Base-by-base conservation (phyloP, 2,888 invertebrate genomes). In the Diarsia brunnea region DNA sequence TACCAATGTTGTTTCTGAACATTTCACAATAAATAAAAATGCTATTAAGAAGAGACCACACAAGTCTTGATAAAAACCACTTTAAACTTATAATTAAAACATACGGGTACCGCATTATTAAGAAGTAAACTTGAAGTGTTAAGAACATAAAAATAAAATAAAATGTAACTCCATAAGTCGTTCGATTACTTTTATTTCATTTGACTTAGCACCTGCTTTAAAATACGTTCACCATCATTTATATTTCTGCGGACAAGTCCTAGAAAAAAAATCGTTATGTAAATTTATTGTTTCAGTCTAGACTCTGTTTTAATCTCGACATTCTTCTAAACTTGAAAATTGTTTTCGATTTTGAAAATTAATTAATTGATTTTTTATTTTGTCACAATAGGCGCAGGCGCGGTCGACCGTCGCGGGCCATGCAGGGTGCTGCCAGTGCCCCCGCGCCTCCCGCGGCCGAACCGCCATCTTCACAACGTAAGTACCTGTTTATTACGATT, bases 381-480 rank as follows among this genome's bases (percentile, higher is more conserved):
- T 71, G 69, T 61, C 86, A 77, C 81, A 61, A 4, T 89, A 95
- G 95, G 91, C 95, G 95, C 83, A 93, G 93, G 84, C 94, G 95
- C 82, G 93, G 94, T 89, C 92, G 94, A 83, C 86, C 92, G 91
- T 91, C 94, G 94, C 95, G 95, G 95, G 96, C 92, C 91, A 96
- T 96, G 96, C 96, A 96, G 95, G 96, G 96, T 81, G 96, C 95
- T 67, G 93, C 96, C 71, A 92, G 75, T 87, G 95, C 95, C 84
- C 94, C 94, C 89, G 96, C 96, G 92, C 94, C 96, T 76, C 93
- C 96, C 88, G 96, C 95, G 91, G 95, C 96, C 66, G 96, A 95
- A 80, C 94, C 95, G 58, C 96, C 96, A 14, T 90, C 93, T 45
- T 85, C 94, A 0, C 94, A 95, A 92, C 94, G 96, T 96, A 86